These are phyloP conservation scores for Elaphurus davidianus DNA, from an alignment of 2,113 vertebrate species.

Conservation along the genomic window DNA sequence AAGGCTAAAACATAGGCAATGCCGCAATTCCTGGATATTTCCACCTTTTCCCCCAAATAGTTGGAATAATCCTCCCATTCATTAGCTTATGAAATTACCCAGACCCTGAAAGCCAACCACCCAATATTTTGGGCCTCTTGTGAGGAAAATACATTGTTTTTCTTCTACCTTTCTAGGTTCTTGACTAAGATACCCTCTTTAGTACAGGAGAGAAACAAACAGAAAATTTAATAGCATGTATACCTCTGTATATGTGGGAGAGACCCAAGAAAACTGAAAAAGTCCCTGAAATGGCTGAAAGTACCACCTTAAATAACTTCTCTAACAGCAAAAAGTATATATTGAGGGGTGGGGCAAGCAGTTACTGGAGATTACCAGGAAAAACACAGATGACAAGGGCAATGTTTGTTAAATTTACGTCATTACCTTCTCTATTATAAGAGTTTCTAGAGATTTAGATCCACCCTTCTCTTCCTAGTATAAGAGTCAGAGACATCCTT, in stretches of 20 bases:
- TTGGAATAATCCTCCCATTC: not conserved
- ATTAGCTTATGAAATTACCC: not conserved
- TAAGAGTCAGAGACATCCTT: not conserved
- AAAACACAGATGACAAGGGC: not conserved
- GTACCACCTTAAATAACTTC: not conserved
- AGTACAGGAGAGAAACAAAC: not conserved
- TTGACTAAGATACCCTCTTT: not conserved
- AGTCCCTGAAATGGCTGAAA: not conserved
- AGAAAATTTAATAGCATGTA: not conserved
- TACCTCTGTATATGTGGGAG: not conserved
- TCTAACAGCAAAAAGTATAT: not conserved
- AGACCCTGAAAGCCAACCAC: not conserved
- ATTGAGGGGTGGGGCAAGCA: not conserved
- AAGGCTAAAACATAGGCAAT: not conserved
- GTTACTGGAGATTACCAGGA: not conserved
- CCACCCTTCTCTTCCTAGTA: not conserved
- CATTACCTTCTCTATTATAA: not conserved
- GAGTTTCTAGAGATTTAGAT: not conserved
- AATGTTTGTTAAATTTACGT: not conserved
- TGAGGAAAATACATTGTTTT: not conserved
- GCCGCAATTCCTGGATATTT: not conserved
- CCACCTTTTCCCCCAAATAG: not conserved
- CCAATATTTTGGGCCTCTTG: not conserved
- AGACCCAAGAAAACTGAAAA: not conserved
- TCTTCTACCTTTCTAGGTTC: not conserved